Evolutionary conservation across 2,113 vertebrate genomes (phyloP), one percentile per base, ranked within the genome.

Genomic region (Pseudois nayaur): DNA sequence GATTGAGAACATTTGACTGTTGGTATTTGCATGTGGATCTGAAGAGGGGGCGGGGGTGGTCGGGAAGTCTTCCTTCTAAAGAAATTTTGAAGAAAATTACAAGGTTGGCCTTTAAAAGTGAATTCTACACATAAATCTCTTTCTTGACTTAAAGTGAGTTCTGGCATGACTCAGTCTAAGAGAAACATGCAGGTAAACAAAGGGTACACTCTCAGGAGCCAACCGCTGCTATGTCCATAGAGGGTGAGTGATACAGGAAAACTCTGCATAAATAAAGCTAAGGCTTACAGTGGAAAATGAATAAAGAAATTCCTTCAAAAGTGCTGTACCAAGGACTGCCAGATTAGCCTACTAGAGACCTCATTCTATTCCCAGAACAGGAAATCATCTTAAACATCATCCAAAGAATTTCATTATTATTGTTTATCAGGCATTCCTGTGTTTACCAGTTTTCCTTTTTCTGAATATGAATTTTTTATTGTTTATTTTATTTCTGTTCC

Each of bases 71-170:
- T 76, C 45, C 5, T 79, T 92, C 48, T 8, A 81, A 33, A 16
- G 27, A 85, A 6, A 27, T 15, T 84, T 89, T 50, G 55, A 95
- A 50, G 85, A 95, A 95, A 84, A 78, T 60, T 2, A 78, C 21
- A 81, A 40, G 1, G 0, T 14, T 86, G 52, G 9, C 23, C 1
- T 87, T 16, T 60, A 27, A 81, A 82, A 27, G 1, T 40, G 27
- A 95, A 57, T 62, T 83, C 85, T 45, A 94, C 13, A 25, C 21
- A 4, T 76, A 76, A 83, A 76, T 7, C 8, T 57, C 6, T 2
- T 27, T 6, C 6, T 62, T 29, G 25, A 71, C 23, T 14, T 92
- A 33, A 88, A n/a, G 84, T 76, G 4, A 88, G 12, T 50, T 94
- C 2, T 6, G 12, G 1, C 25, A 16, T 33, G 2, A 52, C 6